Evolutionary conservation across 2,797 vertebrate species (phyloP).

Genomic region (Coendou prehensilis): DNA sequence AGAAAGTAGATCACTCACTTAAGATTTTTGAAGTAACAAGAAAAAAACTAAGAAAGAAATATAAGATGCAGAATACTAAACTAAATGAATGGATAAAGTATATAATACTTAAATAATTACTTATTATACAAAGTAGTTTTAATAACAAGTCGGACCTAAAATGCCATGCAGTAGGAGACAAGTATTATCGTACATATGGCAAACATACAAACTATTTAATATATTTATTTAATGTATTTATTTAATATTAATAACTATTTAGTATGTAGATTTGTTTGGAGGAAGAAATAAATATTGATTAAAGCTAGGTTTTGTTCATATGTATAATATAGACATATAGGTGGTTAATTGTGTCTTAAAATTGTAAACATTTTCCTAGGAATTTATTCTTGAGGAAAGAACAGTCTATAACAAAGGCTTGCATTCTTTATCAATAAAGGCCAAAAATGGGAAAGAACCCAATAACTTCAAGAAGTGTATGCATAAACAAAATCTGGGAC

Average conservation of each 20-base stretch:
- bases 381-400: not conserved
- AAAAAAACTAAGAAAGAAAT: not conserved
- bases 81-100: not conserved
- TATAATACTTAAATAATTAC: constrained; percentile 14
- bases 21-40: not conserved
- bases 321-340: not conserved
- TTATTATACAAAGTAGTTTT: not conserved
- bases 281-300: not conserved
- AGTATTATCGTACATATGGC: not conserved
- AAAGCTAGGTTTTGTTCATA: not conserved
- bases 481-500: not conserved
- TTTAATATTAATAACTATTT: too few species aligned
- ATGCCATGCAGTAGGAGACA: not conserved
- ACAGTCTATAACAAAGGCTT: not conserved
- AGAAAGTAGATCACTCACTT: not conserved
- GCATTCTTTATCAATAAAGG: not conserved
- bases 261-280: not conserved
- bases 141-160: not conserved
- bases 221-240: not conserved
- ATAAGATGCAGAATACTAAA: not conserved
- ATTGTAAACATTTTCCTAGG: not conserved
- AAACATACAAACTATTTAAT: not conserved
- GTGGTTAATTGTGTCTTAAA: not conserved
- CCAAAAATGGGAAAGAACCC: not conserved
- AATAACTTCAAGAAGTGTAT: not conserved